Evolutionary conservation across 2,113 vertebrate genomes (phyloP), one percentile per base, ranked within the genome.

Genomic region (Heterotis niloticus): DNA sequence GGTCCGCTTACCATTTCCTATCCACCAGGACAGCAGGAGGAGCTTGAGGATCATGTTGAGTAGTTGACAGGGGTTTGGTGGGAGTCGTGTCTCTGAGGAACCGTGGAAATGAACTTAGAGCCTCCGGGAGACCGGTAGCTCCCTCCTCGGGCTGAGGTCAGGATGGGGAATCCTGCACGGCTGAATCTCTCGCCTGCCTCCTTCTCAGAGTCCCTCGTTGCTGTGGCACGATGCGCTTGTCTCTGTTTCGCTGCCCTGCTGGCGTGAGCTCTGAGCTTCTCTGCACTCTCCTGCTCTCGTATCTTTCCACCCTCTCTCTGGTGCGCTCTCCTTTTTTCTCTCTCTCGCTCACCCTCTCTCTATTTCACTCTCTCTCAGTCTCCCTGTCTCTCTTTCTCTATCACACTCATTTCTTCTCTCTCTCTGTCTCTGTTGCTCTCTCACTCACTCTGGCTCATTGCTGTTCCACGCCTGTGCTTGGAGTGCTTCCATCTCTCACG

Each of bases 1-100:
- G 51, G 29, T 57, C 67, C 71, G 79, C 84, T 85, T 73, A 87
- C 86, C 84, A 18, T 23, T 70, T 72, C 79, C 78, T 14, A 60
- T 28, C 20, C 83, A 80, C 71, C 86, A 80, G 78, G 66, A 81
- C 10, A 82, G 29, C 5, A 81, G 54, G 75, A 84, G 24, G 77
- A 81, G 51, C 75, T 79, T 76, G 66, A 57, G 62, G 34, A 76
- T 71, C 86, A 85, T 87, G 44, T 52, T 17, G 17, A 73, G 78
- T 23, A 62, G 26, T n/a, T 57, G 79, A 60, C 18, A 44, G 34
- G 34, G 34, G 34, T 2, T 44, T 44, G 34, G 34, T 44, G 34
- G 70, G 51, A 56, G 70, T 56, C 64, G 73, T 29, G n/a, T 68
- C 44, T 23, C n/a, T 29, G 54, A 28, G 44, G 10, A 14, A 23